Conservation (phyloP, 2,113 vertebrate species). For the Acanthisitta chloris region DNA sequence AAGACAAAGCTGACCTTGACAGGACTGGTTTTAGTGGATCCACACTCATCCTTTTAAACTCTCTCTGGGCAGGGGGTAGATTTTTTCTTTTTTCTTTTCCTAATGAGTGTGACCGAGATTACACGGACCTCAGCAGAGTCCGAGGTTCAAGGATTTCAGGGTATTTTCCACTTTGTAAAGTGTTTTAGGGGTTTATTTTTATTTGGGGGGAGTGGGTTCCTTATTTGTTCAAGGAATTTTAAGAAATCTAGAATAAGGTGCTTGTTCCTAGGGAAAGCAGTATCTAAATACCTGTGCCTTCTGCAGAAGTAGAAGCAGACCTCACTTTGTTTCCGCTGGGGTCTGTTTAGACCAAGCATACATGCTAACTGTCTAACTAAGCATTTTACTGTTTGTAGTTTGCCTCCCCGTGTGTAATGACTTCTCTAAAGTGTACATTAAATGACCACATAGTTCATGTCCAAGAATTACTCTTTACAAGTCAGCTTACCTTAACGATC, state of each 20-base stretch:
- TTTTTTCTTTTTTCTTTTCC: neutral
- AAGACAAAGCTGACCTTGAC: conserved; percentile 45
- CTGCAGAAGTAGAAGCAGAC: neutral
- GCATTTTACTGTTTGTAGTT: neutral
- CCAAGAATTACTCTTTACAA: conserved; percentile 2
- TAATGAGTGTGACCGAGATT: conserved; percentile 7
- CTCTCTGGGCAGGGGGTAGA: neutral
- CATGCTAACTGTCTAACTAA: neutral
- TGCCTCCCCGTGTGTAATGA: neutral
- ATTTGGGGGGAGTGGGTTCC: neutral
- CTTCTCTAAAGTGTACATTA: neutral
- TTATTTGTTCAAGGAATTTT: neutral
- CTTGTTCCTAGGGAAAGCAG: neutral
- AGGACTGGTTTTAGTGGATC: conserved; percentile 5
- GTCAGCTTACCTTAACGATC: conserved; percentile 10
- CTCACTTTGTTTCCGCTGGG: neutral
- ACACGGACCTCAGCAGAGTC: conserved; percentile 15
- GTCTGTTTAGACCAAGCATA: neutral
- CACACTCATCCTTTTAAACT: conserved; percentile 17
- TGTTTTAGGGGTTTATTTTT: neutral
- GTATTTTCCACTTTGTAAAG: conserved; percentile 13
- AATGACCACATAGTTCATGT: neutral
- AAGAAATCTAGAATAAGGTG: neutral
- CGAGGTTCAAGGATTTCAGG: conserved; percentile 40
- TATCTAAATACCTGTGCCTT: neutral